Percentiles rank a stretch among this genome's conserved stretches.
phyloP scores from a whole-genome alignment of 2,113 vertebrate species.

The Seriola rivoliana region DNA sequence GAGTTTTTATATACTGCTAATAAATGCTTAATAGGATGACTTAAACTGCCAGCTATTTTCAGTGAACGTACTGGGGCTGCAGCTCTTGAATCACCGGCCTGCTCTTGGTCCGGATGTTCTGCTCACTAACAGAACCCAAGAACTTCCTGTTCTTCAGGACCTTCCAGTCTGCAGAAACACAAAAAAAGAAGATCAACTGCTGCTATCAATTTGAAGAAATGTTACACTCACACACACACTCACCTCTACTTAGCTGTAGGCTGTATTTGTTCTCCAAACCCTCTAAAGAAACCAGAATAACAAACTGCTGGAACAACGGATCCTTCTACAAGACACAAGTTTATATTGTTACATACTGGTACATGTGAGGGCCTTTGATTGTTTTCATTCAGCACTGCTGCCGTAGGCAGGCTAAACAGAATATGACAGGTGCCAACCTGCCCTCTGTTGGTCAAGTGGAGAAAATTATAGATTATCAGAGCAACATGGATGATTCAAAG shows the following conservation, averaged over 20 bases:
- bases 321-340: slow-evolving; percentile 73
- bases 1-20: no score
- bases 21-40: no score
- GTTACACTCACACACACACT: background rate
- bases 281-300: slow-evolving; percentile 89
- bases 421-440: background rate
- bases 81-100: slow-evolving; percentile 89
- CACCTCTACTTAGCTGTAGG: slow-evolving; percentile 85
- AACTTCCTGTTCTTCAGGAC: slow-evolving; percentile 91
- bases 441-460: no score
- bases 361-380: background rate
- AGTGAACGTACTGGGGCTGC: slow-evolving; percentile 62
- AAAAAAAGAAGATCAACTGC: background rate
- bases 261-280: slow-evolving; percentile 92
- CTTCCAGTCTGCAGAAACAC: slow-evolving; percentile 85
- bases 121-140: slow-evolving; percentile 88
- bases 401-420: no score
- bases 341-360: background rate
- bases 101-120: slow-evolving; percentile 89
- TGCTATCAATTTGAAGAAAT: background rate
- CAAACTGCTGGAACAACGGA: slow-evolving; percentile 90
- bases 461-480: no score
- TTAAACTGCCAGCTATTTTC: no score
- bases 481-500: no score
- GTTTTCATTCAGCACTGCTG: background rate